Evolutionary conservation across 2,888 invertebrate genomes (phyloP).

Genomic region (Lampropteryx suffumata): DNA sequence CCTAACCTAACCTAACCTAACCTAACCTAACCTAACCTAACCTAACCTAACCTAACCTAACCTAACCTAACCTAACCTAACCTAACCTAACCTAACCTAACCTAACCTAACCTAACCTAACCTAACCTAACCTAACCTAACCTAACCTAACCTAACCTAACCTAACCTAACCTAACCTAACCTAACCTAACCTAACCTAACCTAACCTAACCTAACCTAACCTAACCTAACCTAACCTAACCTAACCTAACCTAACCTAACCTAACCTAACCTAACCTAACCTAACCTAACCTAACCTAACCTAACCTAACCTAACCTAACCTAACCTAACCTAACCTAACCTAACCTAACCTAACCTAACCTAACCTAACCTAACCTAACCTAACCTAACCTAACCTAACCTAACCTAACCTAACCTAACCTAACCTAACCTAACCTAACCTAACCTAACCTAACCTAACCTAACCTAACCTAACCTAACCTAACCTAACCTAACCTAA

Average conservation of each 20-base stretch:
- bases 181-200: conserved; percentile 15
- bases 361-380: conserved; percentile 19
- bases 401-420: conserved; percentile 19
- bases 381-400: conserved; percentile 19
- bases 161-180: conserved; percentile 16
- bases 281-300: conserved; percentile 14
- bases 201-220: conserved; percentile 12
- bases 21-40: conserved; percentile 2
- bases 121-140: conserved; percentile 16
- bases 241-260: conserved; percentile 18
- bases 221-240: conserved; percentile 22
- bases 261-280: conserved; percentile 17
- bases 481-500: background rate
- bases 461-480: background rate
- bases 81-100: conserved; percentile 16
- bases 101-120: conserved; percentile 16
- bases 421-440: conserved; percentile 19
- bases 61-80: conserved; percentile 16
- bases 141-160: conserved; percentile 16
- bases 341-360: conserved; percentile 20
- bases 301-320: conserved; percentile 21
- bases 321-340: conserved; percentile 20
- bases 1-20: conserved; percentile 1
- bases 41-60: conserved; percentile 11
- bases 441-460: conserved; percentile 15